Percentiles rank a stretch among this genome's conserved stretches.
Evolutionary conservation across 2,113 vertebrate species (phyloP).

Genomic region (Lycaon pictus): DNA sequence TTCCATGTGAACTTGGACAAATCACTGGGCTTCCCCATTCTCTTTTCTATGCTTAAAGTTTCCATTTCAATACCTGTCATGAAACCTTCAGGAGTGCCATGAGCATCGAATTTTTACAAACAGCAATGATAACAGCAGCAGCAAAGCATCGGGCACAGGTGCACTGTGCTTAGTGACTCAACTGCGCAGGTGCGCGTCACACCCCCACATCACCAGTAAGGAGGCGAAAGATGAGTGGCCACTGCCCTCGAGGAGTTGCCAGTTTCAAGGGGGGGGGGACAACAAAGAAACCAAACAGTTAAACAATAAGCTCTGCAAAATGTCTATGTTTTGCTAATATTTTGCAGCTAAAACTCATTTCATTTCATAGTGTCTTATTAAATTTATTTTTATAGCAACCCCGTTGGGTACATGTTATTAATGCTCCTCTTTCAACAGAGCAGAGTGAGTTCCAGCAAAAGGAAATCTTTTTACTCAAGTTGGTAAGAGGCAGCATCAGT

Average conservation of each 20-base stretch:
- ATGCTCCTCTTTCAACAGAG: neutral
- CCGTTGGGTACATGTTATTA: neutral
- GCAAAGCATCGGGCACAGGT: neutral
- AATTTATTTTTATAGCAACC: neutral
- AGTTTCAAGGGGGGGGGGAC: neutral
- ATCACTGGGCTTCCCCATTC: neutral
- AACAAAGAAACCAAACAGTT: neutral
- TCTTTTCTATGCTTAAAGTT: neutral
- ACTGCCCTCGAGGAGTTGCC: neutral
- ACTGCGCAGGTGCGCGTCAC: neutral
- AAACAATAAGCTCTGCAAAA: neutral
- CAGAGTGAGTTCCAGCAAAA: neutral
- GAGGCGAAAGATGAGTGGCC: neutral
- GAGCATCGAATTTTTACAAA: neutral
- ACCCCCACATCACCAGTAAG: accelerated
- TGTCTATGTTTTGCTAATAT: neutral
- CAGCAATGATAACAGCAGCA: neutral
- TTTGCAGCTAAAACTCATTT: neutral
- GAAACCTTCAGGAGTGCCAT: neutral
- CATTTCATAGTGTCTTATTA: neutral
- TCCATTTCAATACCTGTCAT: neutral
- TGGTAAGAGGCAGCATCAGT: neutral
- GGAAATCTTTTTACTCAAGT: neutral
- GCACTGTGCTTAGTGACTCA: neutral
- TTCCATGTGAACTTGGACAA: neutral